Evolutionary conservation across 2,113 vertebrate species (phyloP).

Genomic region (Leptosomus discolor): DNA sequence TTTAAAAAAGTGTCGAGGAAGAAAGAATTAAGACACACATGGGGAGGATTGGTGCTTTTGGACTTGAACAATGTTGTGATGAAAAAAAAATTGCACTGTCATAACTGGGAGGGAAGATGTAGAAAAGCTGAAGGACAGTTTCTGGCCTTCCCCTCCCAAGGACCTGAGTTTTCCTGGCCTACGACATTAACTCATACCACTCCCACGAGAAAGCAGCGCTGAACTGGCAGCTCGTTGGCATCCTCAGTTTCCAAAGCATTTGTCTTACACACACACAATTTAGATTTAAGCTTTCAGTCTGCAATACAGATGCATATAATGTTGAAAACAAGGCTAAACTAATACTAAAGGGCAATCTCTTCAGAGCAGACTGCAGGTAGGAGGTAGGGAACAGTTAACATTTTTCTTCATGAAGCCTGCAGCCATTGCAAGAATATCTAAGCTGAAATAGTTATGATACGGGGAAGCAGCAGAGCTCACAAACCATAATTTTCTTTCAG

Average conservation of each 20-base stretch:
- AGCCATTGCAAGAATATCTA: not conserved
- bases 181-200: rapidly evolving
- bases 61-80: not conserved
- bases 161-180: not conserved
- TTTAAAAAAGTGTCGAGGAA: not conserved
- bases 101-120: not conserved
- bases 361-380: not conserved
- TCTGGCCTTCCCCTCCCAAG: not conserved
- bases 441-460: not conserved
- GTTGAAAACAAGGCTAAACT: not conserved
- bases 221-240: not conserved
- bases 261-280: not conserved
- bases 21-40: not conserved
- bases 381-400: not conserved
- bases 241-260: not conserved
- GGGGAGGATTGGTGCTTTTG: not conserved
- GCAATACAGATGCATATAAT: not conserved
- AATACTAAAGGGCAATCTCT: not conserved
- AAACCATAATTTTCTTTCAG: not conserved
- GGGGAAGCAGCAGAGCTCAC: not conserved
- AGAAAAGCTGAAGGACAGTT: not conserved
- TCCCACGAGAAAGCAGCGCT: not conserved
- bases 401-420: not conserved
- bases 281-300: not conserved
- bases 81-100: not conserved